Percentiles rank a stretch among this genome's conserved stretches.
Evolutionary conservation across 2,797 vertebrate species (phyloP).

Genomic region (Melanotaenia nigrans): DNA sequence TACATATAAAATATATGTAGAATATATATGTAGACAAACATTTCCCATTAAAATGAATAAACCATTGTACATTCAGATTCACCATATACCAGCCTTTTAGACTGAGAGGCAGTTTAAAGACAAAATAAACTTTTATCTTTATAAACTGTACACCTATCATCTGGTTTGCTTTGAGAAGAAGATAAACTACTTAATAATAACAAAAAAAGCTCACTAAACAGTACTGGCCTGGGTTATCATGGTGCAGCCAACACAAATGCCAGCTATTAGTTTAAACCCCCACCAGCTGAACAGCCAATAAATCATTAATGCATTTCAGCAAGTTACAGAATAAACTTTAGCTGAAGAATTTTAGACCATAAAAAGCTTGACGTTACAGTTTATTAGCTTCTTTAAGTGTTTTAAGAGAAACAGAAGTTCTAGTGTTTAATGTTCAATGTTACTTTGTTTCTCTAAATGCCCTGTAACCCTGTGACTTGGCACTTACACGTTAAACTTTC

Average conservation of each 20-base stretch:
- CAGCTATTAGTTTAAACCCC: not conserved
- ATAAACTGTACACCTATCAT: not conserved
- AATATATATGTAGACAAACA: not conserved
- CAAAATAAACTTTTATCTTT: not conserved
- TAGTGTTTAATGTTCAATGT: not conserved
- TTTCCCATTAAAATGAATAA: no score
- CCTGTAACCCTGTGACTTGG: not conserved
- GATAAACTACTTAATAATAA: no score
- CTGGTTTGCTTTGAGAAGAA: no score
- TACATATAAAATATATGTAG: not conserved
- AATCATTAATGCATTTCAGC: conserved; percentile 17
- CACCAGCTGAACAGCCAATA: not conserved
- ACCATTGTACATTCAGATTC: no score
- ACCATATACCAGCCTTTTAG: not conserved
- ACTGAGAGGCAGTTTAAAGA: not conserved
- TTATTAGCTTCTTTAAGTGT: not conserved
- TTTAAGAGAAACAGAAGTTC: not conserved
- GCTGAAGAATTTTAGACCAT: not conserved
- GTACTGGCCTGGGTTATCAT: not conserved
- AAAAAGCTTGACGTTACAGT: not conserved
- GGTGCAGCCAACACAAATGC: not conserved
- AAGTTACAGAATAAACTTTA: conserved; percentile 9
- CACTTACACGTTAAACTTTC: conserved; percentile 95
- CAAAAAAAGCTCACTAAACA: no score
- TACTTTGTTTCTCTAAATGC: not conserved